Base-by-base conservation (phyloP, 2,888 invertebrate species). In the Caenorhabditis plicata region DNA sequence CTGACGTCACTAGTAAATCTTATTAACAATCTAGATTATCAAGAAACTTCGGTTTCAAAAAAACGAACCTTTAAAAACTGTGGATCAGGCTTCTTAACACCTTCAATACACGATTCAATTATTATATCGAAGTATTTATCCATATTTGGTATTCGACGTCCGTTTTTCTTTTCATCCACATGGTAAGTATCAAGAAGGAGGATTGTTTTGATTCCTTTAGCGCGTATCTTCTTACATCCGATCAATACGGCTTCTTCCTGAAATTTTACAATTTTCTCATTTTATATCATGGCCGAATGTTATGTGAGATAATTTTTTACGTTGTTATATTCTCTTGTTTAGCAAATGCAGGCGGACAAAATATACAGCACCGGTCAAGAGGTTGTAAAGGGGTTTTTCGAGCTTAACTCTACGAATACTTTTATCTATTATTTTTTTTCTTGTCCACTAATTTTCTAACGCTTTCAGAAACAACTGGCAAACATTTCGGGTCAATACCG, bases 141-240 rank as follows among this genome's bases (percentile, higher is more conserved):
- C 62, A 62, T 62, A 27, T 56, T 48, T 26, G 62, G 62, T 42
- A 62, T 55, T n/a, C 51, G 46, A n/a, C 62, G 27, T 9, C 62
- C 62, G 41, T 56, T 52, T 17, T 56, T 22, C 20, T 51, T 48
- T 29, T 62, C 62, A 43, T 62, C 56, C 1, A 56, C 62, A 32
- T 62, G 62, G 36, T 62, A 62, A 3, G 62, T 62, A 25, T 62
- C 62, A 36, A 62, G 35, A 51, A 62, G 51, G 29, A 62, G 38
- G 26, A 56, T 45, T 1, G 62, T 62, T 27, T 62, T 62, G 26
- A 62, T 32, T 29, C 55, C 44, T 33, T 35, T 43, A 22, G 55
- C 56, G 5, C 56, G 46, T 9, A 62, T 41, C 23, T 56, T 62
- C 27, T 45, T 40, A 17, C 62, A 62, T 22, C 52, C 56, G 23